Evolutionary conservation across 2,888 invertebrate species (phyloP).

Genomic region (Conistra vaccinii): DNA sequence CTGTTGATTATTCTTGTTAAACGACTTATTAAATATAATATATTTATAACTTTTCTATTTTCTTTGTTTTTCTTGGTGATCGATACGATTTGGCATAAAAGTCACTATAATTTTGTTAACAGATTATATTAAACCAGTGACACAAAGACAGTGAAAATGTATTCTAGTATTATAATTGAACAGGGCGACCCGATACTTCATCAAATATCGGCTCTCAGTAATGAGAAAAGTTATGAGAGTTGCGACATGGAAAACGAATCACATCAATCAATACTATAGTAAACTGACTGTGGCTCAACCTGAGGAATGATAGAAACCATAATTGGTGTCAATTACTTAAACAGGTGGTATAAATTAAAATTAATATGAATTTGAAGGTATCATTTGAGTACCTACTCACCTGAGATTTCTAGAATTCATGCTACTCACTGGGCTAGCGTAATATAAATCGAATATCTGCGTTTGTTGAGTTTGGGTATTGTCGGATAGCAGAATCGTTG

Average conservation of each 20-base stretch:
- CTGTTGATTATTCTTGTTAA: slow-evolving; percentile 43
- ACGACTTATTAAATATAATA: slow-evolving; percentile 40
- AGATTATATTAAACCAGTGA: background rate
- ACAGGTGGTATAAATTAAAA: background rate
- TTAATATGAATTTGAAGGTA: background rate
- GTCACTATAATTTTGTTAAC: background rate
- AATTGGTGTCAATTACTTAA: background rate
- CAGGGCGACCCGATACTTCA: background rate
- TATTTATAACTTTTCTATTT: slow-evolving; percentile 37
- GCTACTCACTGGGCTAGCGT: background rate
- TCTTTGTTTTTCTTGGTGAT: background rate
- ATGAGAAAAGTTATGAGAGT: background rate
- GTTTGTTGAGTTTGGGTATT: background rate
- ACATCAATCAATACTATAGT: background rate
- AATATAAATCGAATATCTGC: background rate
- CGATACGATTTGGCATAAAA: background rate
- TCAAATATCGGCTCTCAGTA: background rate
- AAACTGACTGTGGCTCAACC: background rate
- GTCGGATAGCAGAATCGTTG: too few species aligned
- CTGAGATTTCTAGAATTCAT: background rate
- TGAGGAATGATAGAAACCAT: background rate
- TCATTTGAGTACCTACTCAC: background rate
- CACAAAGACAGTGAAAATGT: background rate
- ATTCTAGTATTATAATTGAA: background rate
- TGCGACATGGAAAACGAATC: background rate